phyloP scores from a whole-genome alignment of 1,140 invertebrate species.

The Pseudomyrmex pallidus region DNA sequence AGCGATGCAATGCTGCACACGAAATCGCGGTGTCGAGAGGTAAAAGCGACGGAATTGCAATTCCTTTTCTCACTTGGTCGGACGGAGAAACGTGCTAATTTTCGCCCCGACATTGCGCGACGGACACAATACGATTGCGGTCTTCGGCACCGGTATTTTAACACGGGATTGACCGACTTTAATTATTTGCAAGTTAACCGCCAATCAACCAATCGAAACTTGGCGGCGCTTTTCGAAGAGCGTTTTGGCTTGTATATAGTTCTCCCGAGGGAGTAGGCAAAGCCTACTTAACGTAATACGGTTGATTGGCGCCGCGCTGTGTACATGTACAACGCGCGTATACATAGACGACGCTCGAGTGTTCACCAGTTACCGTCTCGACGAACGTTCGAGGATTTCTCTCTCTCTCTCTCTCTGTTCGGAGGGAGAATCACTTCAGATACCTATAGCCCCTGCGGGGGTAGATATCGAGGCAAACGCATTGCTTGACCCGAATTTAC shows the following conservation, averaged over 20 bases:
- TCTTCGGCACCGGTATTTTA: not conserved
- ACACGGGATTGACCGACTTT: conserved; percentile 9
- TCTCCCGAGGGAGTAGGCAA: not conserved
- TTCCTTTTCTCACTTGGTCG: not conserved
- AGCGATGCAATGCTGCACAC: not conserved
- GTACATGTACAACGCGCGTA: not conserved
- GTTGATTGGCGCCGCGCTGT: conserved; percentile 22
- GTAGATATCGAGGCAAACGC: conserved; percentile 56
- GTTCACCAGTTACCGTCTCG: conserved; percentile 39
- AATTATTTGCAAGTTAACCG: conserved; percentile 41
- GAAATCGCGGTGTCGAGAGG: not conserved
- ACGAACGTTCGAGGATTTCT: conserved; percentile 34
- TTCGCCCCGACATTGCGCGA: not conserved
- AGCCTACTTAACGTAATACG: conserved; percentile 50
- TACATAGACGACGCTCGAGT: not conserved
- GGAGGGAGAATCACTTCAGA: conserved; percentile 2
- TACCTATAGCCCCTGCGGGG: not conserved
- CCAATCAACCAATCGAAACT: conserved; percentile 43
- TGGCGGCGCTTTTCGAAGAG: conserved; percentile 16
- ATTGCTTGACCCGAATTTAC: conserved; percentile 66
- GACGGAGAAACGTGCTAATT: not conserved
- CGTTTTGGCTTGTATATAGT: not conserved
- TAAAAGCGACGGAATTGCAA: not conserved
- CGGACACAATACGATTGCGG: conserved; percentile 27
- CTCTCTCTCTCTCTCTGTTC: not conserved